These are phyloP conservation scores for Eremophila alpestris DNA, from an alignment of 2,797 vertebrate species.

Conservation along the genomic window DNA sequence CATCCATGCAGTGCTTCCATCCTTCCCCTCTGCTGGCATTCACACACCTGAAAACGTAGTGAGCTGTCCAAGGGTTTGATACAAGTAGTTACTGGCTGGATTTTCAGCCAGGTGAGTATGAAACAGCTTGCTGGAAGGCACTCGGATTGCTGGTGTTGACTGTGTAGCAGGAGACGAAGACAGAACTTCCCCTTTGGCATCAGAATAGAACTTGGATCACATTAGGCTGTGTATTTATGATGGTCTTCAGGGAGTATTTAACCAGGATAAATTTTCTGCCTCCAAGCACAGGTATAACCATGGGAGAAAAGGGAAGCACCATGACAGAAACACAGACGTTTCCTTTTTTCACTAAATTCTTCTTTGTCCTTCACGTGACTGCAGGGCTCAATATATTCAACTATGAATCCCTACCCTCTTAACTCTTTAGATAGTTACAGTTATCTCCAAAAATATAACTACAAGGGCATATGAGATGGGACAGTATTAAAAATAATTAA, in stretches of 20 bases:
- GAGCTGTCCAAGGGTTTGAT: background rate
- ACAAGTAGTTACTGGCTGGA: background rate
- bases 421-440: background rate
- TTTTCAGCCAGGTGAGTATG: background rate
- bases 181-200: background rate
- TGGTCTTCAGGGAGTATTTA: background rate
- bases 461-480: background rate
- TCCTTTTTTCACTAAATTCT: background rate
- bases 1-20: background rate
- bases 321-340: background rate
- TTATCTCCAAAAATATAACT: background rate
- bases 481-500: background rate
- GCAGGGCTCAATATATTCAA: background rate
- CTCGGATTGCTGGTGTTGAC: background rate
- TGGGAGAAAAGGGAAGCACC: background rate
- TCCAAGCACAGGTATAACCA: background rate
- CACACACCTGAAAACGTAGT: rapidly evolving
- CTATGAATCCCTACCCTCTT: background rate
- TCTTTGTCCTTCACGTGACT: background rate
- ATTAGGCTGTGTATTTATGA: background rate
- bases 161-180: background rate
- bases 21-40: background rate
- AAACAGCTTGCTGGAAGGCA: background rate
- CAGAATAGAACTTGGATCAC: background rate
- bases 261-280: background rate